These are phyloP conservation scores for Steatornis caripensis DNA, from an alignment of 2,113 vertebrate genomes.

Conservation along the genomic window DNA sequence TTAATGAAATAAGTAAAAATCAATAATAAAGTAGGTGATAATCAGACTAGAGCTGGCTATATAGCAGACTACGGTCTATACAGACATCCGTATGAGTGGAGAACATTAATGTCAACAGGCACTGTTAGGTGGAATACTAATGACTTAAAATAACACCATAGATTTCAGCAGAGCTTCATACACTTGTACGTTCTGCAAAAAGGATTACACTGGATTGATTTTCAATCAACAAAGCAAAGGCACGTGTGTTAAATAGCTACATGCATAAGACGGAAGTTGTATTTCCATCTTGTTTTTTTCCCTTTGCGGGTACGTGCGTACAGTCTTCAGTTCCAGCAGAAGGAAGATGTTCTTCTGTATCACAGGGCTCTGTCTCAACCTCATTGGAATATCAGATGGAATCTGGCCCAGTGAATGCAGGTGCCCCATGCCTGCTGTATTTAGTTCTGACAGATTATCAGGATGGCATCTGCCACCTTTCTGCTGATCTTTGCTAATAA, in stretches of 20 bases:
- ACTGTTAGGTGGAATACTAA: neutral
- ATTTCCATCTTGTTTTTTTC: neutral
- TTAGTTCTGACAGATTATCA: neutral
- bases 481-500: neutral
- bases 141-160: neutral
- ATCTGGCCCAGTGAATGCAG: neutral
- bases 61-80: neutral
- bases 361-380: neutral
- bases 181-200: neutral
- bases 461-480: neutral
- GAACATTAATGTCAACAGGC: neutral
- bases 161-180: neutral
- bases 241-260: rapidly evolving
- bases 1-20: neutral
- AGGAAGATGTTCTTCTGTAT: neutral
- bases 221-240: neutral
- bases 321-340: neutral
- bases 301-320: rapidly evolving
- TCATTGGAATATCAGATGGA: too few relatives aligned
- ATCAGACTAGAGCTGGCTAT: neutral
- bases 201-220: neutral
- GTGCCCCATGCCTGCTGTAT: neutral
- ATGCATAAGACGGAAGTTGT: rapidly evolving
- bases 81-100: neutral
- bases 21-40: neutral